Conservation (phyloP, 2,797 vertebrate genomes). For the Danio kyathit region DNA sequence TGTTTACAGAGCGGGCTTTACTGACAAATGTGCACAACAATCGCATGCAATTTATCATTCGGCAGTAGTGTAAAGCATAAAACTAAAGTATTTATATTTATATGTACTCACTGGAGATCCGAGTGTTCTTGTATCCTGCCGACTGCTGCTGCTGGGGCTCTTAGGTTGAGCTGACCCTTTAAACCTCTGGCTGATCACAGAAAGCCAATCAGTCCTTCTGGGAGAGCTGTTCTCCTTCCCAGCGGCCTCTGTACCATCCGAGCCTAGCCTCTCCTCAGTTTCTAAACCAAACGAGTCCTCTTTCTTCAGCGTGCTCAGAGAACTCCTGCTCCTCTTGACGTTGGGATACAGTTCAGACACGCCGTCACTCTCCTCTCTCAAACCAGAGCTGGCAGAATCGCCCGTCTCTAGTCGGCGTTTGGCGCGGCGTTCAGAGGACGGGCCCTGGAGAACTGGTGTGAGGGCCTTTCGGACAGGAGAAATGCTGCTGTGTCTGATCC, state of each 20-base stretch:
- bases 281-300: slow-evolving; percentile 31
- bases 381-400: slow-evolving; percentile 64
- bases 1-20: not conserved
- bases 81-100: too few species aligned
- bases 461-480: slow-evolving; percentile 77
- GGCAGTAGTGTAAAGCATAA: too few species aligned
- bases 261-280: slow-evolving; percentile 53
- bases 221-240: slow-evolving; percentile 92
- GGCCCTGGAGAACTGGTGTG: slow-evolving; percentile 79
- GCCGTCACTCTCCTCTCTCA: slow-evolving; percentile 77
- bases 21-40: not conserved
- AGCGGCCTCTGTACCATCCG: slow-evolving; percentile 36
- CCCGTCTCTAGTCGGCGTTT: slow-evolving; percentile 91
- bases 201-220: slow-evolving; percentile 86
- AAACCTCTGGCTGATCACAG: slow-evolving; percentile 85
- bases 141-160: slow-evolving; percentile 74
- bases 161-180: slow-evolving; percentile 64
- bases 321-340: slow-evolving; percentile 76
- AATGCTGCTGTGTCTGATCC: slow-evolving; percentile 80
- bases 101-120: slow-evolving; percentile 72
- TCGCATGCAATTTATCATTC: not conserved
- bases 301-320: slow-evolving; percentile 59
- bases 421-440: slow-evolving; percentile 79
- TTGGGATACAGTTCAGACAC: slow-evolving; percentile 81
- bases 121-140: slow-evolving; percentile 73